phyloP scores from a whole-genome alignment of 2,113 vertebrate genomes.

The Cryptomyrus ogoouensis region DNA sequence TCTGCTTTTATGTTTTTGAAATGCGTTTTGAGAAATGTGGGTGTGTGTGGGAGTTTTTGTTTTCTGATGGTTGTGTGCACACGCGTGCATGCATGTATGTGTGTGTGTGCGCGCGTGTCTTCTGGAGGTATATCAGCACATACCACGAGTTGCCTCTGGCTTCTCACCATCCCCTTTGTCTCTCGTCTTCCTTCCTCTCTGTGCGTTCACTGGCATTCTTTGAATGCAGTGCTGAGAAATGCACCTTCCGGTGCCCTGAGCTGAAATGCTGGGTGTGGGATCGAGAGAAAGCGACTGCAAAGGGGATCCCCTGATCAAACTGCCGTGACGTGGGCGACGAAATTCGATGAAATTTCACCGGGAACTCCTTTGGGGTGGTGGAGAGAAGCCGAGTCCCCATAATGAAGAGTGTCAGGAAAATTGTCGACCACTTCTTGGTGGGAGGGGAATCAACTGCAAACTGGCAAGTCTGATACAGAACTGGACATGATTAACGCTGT shows the following conservation, averaged over 20 bases:
- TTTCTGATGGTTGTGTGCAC: neutral
- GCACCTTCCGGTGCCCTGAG: neutral
- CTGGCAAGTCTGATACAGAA: neutral
- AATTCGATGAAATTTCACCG: conserved; percentile 4
- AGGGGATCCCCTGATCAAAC: conserved; percentile 7
- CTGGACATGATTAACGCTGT: neutral
- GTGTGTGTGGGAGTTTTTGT: neutral
- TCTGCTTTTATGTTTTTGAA: neutral
- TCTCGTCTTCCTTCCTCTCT: neutral
- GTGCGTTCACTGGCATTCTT: neutral
- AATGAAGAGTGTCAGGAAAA: neutral
- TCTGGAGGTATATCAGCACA: neutral
- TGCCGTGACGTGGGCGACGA: neutral
- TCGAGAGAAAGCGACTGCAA: neutral
- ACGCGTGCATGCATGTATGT: neutral
- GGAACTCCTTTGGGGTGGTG: neutral
- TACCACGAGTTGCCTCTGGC: neutral
- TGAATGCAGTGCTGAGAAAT: neutral
- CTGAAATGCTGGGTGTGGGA: neutral
- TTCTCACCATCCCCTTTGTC: neutral
- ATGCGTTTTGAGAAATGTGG: neutral
- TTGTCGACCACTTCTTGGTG: neutral
- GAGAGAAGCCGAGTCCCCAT: neutral
- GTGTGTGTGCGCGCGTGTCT: neutral
- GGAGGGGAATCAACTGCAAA: neutral